Evolutionary conservation across 2,113 vertebrate species (phyloP).

Genomic region (Paracyprichromis sp.): DNA sequence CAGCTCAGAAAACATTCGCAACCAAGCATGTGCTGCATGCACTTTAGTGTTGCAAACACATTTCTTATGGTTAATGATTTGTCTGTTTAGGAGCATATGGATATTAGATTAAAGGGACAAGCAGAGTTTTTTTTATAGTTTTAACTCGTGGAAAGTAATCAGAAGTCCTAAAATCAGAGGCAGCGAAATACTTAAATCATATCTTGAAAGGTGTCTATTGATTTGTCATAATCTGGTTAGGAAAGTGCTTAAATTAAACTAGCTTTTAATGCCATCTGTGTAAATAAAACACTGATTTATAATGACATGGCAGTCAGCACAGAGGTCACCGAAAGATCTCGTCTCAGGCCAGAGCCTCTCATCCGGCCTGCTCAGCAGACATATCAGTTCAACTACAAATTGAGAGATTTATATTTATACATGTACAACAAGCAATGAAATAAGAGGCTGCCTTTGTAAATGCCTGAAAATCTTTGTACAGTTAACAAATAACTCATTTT

Average conservation of each 20-base stretch:
- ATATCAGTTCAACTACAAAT: slow-evolving; percentile 42
- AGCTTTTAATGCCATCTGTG: background rate
- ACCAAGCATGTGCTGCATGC: slow-evolving; percentile 43
- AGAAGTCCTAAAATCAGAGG: background rate
- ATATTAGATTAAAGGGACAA: slow-evolving; percentile 36
- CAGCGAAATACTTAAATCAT: background rate
- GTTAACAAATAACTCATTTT: slow-evolving; percentile 42
- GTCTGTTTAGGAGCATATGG: background rate
- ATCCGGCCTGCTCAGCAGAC: slow-evolving; percentile 12
- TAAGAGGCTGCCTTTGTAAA: slow-evolving; percentile 63
- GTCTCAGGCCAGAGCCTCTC: background rate
- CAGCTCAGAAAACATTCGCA: slow-evolving; percentile 11
- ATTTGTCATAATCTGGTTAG: background rate
- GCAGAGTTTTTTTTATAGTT: background rate
- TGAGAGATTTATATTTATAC: slow-evolving; percentile 72
- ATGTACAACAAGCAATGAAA: slow-evolving; percentile 7
- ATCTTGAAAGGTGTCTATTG: background rate
- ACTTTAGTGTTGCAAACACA: slow-evolving; percentile 40
- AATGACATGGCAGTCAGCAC: background rate
- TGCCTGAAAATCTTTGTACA: slow-evolving; percentile 62
- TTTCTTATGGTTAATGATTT: background rate
- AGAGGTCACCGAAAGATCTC: background rate
- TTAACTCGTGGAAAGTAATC: background rate
- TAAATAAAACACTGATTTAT: background rate
- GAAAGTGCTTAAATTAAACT: background rate